These are phyloP conservation scores for Linnaemya tessellans DNA, from an alignment of 2,888 invertebrate species.

Conservation along the genomic window DNA sequence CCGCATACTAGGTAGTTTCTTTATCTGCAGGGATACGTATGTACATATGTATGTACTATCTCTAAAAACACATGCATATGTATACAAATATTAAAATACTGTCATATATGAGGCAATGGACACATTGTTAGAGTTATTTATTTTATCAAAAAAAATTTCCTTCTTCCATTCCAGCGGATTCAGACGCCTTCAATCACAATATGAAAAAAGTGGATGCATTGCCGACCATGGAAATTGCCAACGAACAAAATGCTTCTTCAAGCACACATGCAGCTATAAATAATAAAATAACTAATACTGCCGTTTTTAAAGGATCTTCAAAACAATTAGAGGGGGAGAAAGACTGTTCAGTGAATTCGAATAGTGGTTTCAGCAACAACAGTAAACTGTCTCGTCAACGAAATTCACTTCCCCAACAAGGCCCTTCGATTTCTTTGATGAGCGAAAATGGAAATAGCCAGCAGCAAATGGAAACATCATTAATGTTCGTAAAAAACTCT, in stretches of 20 bases:
- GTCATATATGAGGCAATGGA: no score
- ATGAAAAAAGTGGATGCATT: constrained; percentile 37
- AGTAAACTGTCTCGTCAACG: constrained; percentile 80
- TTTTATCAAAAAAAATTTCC: neutral
- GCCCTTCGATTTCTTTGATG: constrained; percentile 71
- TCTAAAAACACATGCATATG: no score
- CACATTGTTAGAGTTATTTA: no score
- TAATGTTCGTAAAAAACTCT: constrained; percentile 78
- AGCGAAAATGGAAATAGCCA: constrained; percentile 76
- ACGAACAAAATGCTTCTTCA: constrained; percentile 28
- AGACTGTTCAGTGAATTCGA: constrained; percentile 32
- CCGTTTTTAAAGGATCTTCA: constrained; percentile 70
- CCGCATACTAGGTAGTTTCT: no score
- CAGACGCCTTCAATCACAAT: constrained; percentile 39
- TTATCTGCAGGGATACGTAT: no score
- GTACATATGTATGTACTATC: no score
- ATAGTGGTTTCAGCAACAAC: constrained; percentile 74
- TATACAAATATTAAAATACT: no score
- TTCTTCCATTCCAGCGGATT: constrained; percentile 1
- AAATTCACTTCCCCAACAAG: constrained; percentile 79
- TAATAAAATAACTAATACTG: constrained; percentile 67
- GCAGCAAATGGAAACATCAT: constrained; percentile 81
- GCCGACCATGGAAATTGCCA: constrained; percentile 7
- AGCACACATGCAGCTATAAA: constrained; percentile 44
- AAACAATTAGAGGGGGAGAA: constrained; percentile 53